Base-by-base conservation (phyloP, 2,113 vertebrate genomes). In the Oncorhynchus keta region DNA sequence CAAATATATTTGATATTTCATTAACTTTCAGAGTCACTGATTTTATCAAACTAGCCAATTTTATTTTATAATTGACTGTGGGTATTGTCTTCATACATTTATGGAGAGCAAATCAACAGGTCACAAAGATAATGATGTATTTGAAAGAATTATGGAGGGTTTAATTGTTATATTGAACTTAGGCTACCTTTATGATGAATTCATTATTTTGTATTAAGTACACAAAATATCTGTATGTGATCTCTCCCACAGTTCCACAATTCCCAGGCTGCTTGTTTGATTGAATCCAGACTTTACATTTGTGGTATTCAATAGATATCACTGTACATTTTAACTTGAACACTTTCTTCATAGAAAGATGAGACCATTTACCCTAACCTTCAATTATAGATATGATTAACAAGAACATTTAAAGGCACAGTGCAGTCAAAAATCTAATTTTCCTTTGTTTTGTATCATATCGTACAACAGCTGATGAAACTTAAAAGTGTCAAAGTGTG, bases 1-100 rank as follows among this genome's bases (percentile, higher is more conserved):
- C 28, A 72, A 82, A 82, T 32, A 72, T 30, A 22, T 77, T 49
- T 70, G 72, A 30, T 70, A 30, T 69, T 84, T 73, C 75, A 72
- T 79, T 45, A 45, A 45, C 39, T 45, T 45, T 45, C 39, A 45
- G 39, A 45, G 39, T 45, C 39, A 45, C 9, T 45, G 77, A 89
- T 89, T 76, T 76, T 90, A 87, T 90, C 83, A 77, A 30, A 69
- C 55, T 79, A 88, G 85, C 78, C 89, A 85, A 81, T 88, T 88
- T 86, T 84, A 51, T 73, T 83, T 79, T 79, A 87, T 81, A 89
- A 90, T 87, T 90, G 81, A 73, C 70, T 61, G 76, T 76, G 20
- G 30, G 24, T 45, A 39, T 71, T 73, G 70, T 74, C 65, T 73
- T 39, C 59, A 45, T 72, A 73, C 55, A 57, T 55, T 55, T 55